phyloP scores from a whole-genome alignment of 2,888 invertebrate genomes.

The Frankliniella fusca region DNA sequence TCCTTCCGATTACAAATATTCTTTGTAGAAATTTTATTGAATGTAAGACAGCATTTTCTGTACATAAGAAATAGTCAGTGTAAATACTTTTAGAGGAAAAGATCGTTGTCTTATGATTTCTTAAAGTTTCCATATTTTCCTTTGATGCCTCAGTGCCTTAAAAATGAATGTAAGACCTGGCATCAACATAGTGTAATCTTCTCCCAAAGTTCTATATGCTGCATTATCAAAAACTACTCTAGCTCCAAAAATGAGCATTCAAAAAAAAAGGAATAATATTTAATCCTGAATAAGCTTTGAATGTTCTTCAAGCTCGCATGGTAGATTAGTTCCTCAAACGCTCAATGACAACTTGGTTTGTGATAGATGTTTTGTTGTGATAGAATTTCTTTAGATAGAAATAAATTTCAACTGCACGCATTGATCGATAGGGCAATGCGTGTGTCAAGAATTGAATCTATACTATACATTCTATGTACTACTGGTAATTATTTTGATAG shows the following conservation, averaged over 20 bases:
- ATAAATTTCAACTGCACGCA: constrained; percentile 8
- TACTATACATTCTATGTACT: neutral
- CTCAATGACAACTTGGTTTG: constrained; percentile 13
- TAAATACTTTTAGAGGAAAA: constrained; percentile 1
- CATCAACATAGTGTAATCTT: too few relatives aligned
- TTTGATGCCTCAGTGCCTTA: neutral
- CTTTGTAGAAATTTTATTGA: too few relatives aligned
- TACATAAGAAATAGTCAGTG: neutral
- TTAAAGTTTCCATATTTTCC: neutral
- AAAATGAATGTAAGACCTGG: neutral
- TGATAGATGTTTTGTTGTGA: constrained; percentile 22
- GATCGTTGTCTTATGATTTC: neutral
- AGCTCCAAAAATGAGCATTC: too few relatives aligned
- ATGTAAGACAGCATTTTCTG: neutral
- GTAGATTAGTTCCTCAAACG: neutral
- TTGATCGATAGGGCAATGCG: constrained; percentile 3
- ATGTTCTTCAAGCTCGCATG: neutral
- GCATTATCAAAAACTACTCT: too few relatives aligned
- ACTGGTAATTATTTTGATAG: neutral
- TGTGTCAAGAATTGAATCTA: neutral
- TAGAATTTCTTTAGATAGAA: constrained; percentile 12
- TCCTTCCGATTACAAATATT: too few relatives aligned
- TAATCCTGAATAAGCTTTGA: neutral
- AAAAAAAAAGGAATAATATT: neutral
- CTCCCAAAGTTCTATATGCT: too few relatives aligned